Evolutionary conservation across 2,113 vertebrate species (phyloP), one percentile per base, ranked within the genome.

Genomic region (Podilymbus podiceps): DNA sequence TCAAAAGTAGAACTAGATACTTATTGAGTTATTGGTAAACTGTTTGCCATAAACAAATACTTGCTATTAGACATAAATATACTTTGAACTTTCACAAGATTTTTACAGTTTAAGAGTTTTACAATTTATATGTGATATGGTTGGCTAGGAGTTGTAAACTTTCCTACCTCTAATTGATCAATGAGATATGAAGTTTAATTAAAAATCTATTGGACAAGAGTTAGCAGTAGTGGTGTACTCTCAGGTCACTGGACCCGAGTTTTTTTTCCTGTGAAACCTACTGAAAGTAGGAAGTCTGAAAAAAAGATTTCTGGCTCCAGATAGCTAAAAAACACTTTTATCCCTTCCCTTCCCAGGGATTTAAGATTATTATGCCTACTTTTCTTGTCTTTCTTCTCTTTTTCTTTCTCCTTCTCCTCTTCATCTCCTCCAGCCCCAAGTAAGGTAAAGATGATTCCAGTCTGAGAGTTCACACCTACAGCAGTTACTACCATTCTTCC

Each of bases 381-480:
- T 99, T 99, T 99, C 97, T 98, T 99, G 92, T 99, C 99, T 89
- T 99, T 99, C 97, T 99, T 99, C 63, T 99, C 98, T 85, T 99
- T 99, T 72, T 99, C 99, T 1, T 99, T 99, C 1, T 99, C 99
- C 5, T 99, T 99, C 2, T 99, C 99, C 12, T 99, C 99, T 50
- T 97, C 97, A 75, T 97, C 97, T 80, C 99, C 98, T 89, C 97
- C 98, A 67, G 97, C 98, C 56, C 99, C 99, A 71, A 99, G 99
- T 96, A 99, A 98, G 58, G 99, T 99, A 97, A 99, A 99, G 96
- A 99, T 99, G 96, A 99, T 99, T 99, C 99, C 99, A 98, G 99
- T 99, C 98, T 99, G 99, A 90, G 99, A 99, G 97, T 99, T 99
- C 83, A 99, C 97, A 93, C 99, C 99, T 79, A 99, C 99, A 93